Base-by-base conservation (phyloP, 2,888 invertebrate genomes). In the Eledona agricola region DNA sequence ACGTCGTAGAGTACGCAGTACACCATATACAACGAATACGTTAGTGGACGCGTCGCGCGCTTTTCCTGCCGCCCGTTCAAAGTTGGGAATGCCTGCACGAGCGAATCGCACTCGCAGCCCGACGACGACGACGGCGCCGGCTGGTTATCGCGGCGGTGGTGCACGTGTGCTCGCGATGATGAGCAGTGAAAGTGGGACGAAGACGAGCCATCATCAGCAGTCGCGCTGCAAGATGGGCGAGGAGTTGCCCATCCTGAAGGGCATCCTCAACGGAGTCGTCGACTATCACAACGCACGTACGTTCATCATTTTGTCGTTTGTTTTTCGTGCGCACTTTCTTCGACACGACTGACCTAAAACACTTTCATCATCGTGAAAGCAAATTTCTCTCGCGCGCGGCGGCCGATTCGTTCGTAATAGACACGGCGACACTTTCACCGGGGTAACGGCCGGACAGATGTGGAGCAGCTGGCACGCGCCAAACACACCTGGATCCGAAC, bases 211-310 rank as follows among this genome's bases (percentile, higher is more conserved):
- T 51, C 50, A 43, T 37, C 45, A 49, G 20, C 31, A 38, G 40
- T 19, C 20, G 52, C 54, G 66, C 67, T 71, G 69, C 66, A 83
- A 82, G 80, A 91, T 92, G 91, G 88, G 86, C 76, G 91, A 93
- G 83, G 91, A 93, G 82, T 82, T 92, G 79, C 92, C 93, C 70
- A 93, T 93, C 74, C 84, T 93, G 62, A 93, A 93, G 79, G 90
- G 91, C 74, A 93, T 93, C 79, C 84, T 93, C 69, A 92, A 93
- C 77, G 92, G 93, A 75, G 90, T 89, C 74, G 90, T 91, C 77
- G 88, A 90, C 79, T 92, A 92, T 79, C 92, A 92, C 79, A 92
- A 93, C 85, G 92, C 92, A 83, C 92, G 93, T 93, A 91, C 80
- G 92, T 92, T 59, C 49, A 38, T 43, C 4, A 7, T 53, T 29